These are phyloP conservation scores for Autographa gamma DNA, from an alignment of 2,888 invertebrate genomes.

Conservation along the genomic window DNA sequence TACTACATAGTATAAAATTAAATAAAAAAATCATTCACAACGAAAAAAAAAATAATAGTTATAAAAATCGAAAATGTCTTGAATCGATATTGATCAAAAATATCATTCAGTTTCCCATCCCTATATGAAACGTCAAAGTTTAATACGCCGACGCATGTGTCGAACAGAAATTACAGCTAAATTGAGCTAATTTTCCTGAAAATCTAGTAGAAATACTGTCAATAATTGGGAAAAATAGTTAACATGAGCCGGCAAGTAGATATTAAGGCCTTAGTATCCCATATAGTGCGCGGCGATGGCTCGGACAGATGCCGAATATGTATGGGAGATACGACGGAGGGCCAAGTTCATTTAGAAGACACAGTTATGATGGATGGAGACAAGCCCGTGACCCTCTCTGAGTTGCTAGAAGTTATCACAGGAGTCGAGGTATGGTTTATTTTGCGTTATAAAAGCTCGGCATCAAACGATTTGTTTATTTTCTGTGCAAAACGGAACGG, in stretches of 20 bases:
- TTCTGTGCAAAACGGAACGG: slow-evolving; percentile 86
- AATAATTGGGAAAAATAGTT: slow-evolving; percentile 16
- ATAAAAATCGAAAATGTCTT: background rate
- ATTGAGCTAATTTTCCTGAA: slow-evolving; percentile 25
- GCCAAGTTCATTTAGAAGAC: slow-evolving; percentile 82
- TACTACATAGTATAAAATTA: too few relatives aligned
- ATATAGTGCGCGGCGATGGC: slow-evolving; percentile 83
- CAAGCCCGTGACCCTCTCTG: slow-evolving; percentile 79
- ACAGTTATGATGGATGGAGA: slow-evolving; percentile 85
- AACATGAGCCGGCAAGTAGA: slow-evolving; percentile 82
- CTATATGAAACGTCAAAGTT: slow-evolving; percentile 45
- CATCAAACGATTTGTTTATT: slow-evolving; percentile 68
- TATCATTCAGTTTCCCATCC: background rate
- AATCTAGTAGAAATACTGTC: background rate
- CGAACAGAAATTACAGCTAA: slow-evolving; percentile 27
- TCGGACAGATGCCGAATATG: slow-evolving; percentile 84
- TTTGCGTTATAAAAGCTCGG: slow-evolving; percentile 36
- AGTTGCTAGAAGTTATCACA: slow-evolving; percentile 80
- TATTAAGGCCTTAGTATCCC: slow-evolving; percentile 83
- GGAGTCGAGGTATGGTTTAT: slow-evolving; percentile 79
- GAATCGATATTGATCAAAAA: background rate
- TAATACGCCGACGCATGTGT: slow-evolving; percentile 35
- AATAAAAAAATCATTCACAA: too few relatives aligned
- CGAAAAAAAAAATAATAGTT: too few relatives aligned
- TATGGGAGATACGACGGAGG: slow-evolving; percentile 84